Evolutionary conservation across 35 echinoderm and acorn worm genomes (phyloP), one percentile per base, ranked within the genome.

Genomic region (Patiria miniata): DNA sequence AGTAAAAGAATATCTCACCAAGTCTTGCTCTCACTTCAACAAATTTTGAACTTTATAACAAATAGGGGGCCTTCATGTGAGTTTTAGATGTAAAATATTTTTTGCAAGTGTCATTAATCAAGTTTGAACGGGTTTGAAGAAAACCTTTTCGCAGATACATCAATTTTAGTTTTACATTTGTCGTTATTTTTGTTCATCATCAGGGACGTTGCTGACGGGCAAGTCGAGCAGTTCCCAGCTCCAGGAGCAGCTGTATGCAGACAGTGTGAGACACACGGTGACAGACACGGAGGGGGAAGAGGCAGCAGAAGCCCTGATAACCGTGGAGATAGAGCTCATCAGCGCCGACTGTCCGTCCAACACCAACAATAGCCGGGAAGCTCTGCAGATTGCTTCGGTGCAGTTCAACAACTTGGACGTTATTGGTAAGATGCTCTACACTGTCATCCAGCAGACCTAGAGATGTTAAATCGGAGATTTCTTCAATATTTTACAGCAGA

Each of bases 361-460:
- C 32, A 40, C 86, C n/a, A 30, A 84, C 34, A 61, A 40, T 10
- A 58, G 88, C 16, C 17, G 61, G 28, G 77, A 52, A 4, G 60
- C 94, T 39, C 23, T 84, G 36, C 76, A 90, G 40, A 88, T 97
- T 47, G 90, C 91, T 1, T 65, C 83, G 12, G 80, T 97, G 7
- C 90, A 97, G 86, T 93, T 97, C 77, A 97, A 97, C 81, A 97
- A 77, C 47, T 65, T 97, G 40, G 94, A 97, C 83, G 82, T 97
- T 26, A 93, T 93, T 36, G 94, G 94, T 97, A 78, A 47, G 42
- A 47, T 47, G 42, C 42, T 47, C 4, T 47, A 12, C 42, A 4
- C 4, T 12, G 4, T 47, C 94, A 39, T 39, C 90, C 32, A 83
- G 57, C 10, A 61, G 77, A 15, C 21, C 56, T 53, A 68, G 0